Evolutionary conservation across 2,888 invertebrate genomes (phyloP), one percentile per base, ranked within the genome.

Genomic region (Alsophila aescularia): DNA sequence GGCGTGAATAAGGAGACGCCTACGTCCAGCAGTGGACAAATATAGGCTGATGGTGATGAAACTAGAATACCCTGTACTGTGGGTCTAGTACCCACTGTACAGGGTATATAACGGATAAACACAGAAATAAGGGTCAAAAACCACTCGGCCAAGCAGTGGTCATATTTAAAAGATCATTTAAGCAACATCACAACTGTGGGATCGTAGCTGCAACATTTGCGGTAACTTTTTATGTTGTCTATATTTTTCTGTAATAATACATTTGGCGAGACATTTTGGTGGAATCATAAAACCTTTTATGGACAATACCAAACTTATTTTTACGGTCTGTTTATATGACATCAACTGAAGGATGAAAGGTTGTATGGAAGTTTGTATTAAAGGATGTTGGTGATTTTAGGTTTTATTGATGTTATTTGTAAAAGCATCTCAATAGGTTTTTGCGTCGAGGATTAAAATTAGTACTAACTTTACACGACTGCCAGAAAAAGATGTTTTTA

Each of bases 321-420:
- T 89, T 88, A 89, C 79, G 69, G 74, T 77, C 77, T 85, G 85
- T 87, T 88, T 87, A 87, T 86, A 82, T 78, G 79, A 69, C 70
- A 61, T 62, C 70, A 66, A 68, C 67, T 75, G 75, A 77, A 77
- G 79, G 79, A 83, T 78, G 69, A 73, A 73, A 66, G 69, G 73
- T 67, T 72, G 62, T 77, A 83, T 78, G 69, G 73, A 73, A 66
- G 69, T 73, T 67, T 72, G 62, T 77, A 77, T 81, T 74, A 71
- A 73, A 72, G 81, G 77, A 79, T 79, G 55, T 58, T 32, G 54
- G 58, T 51, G 50, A 54, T 51, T 55, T 57, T 62, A 39, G 56
- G 45, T 62, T 24, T 64, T 52, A 31, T 48, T 47, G 27, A 14
- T 16, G 14, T 16, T 36, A 41, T 49, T 35, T 29, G 27, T 13